A percentile compares a stretch with the other conserved stretches of the same genome.
Evolutionary conservation across 2,888 invertebrate genomes (phyloP).

Genomic region (Cephus spinipes): DNA sequence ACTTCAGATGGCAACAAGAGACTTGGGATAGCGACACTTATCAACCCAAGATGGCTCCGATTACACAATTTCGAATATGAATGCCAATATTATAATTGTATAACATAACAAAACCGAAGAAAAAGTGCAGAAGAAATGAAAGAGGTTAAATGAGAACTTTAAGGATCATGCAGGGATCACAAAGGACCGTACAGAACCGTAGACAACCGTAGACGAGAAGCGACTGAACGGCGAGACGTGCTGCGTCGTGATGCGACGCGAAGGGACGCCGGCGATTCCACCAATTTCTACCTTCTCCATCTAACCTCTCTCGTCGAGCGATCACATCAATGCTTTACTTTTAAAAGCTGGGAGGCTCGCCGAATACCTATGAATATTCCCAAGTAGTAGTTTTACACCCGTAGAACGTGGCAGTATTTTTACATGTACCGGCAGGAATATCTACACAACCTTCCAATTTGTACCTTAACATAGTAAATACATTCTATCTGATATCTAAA

Average conservation of each 20-base stretch:
- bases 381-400: too few relatives aligned
- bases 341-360: neutral
- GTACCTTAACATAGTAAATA: too few relatives aligned
- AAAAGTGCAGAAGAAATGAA: neutral
- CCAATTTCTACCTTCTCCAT: neutral
- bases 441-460: too few relatives aligned
- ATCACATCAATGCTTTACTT: neutral
- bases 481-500: too few relatives aligned
- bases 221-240: slow-evolving; percentile 26
- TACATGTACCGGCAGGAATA: too few relatives aligned
- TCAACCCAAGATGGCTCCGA: neutral
- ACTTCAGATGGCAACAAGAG: neutral
- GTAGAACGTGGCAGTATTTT: too few relatives aligned
- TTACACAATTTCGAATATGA: neutral
- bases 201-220: slow-evolving; percentile 20
- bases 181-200: neutral
- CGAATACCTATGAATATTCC: neutral
- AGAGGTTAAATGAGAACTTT: neutral
- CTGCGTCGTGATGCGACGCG: slow-evolving; percentile 3
- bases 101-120: neutral
- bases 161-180: neutral
- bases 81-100: neutral
- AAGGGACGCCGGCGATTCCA: neutral
- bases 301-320: neutral
- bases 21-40: neutral